A percentile compares a stretch with the other conserved stretches of the same genome.
These are phyloP conservation scores for Eupithecia subfuscata DNA, from an alignment of 2,888 invertebrate species.

Conservation along the genomic window DNA sequence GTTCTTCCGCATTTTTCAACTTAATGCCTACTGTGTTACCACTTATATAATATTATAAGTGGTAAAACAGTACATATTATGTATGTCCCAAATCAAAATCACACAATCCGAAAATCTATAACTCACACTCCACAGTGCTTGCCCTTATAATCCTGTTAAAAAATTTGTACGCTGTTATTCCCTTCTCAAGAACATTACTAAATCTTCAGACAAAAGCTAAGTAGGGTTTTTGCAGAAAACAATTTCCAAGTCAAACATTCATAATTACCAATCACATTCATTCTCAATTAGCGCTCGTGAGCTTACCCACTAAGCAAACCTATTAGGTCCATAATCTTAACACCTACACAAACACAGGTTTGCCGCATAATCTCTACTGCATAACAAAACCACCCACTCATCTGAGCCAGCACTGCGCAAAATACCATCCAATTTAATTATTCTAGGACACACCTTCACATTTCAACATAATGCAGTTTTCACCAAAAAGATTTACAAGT, in stretches of 20 bases:
- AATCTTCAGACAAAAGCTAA: neutral
- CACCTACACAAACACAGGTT: slow-evolving; percentile 19
- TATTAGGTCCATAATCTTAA: neutral
- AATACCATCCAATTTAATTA: slow-evolving; percentile 16
- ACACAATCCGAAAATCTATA: neutral
- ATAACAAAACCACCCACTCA: slow-evolving; percentile 21
- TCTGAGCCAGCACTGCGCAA: slow-evolving; percentile 21
- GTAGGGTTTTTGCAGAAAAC: neutral
- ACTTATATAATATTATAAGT: no score
- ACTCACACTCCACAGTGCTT: neutral
- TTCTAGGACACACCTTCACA: slow-evolving; percentile 17
- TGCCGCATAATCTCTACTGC: slow-evolving; percentile 31
- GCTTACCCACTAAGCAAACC: neutral
- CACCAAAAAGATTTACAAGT: slow-evolving; percentile 19
- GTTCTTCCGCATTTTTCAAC: neutral
- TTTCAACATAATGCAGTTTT: slow-evolving; percentile 25
- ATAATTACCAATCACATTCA: neutral
- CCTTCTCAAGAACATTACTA: neutral
- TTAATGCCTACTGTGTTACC: no score
- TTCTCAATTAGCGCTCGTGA: neutral
- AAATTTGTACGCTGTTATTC: neutral
- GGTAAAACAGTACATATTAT: no score
- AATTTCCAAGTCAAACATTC: neutral
- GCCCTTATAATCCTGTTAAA: neutral
- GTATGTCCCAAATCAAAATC: no score